Conservation (phyloP, 2,797 vertebrate genomes). For the Arrhamphus sclerolepis region DNA sequence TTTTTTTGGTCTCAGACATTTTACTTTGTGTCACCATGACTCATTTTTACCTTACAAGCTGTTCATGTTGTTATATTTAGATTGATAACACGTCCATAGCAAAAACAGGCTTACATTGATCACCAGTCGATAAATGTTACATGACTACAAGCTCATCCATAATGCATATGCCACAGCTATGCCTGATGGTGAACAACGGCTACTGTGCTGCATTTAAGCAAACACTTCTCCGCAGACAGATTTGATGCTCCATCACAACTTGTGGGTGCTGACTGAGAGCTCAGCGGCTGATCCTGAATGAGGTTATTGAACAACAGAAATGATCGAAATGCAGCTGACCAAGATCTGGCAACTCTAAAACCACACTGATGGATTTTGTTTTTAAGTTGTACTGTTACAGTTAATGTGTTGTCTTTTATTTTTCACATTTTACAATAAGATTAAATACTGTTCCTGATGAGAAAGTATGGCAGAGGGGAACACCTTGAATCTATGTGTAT, state of each 20-base stretch:
- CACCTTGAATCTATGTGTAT: too few relatives aligned
- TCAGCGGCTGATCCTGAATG: slow-evolving; percentile 42
- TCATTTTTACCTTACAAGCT: too few relatives aligned
- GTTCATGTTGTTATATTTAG: too few relatives aligned
- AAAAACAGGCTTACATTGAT: not conserved
- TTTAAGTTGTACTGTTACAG: slow-evolving; percentile 15
- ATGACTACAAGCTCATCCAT: slow-evolving; percentile 58
- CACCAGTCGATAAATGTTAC: slow-evolving; percentile 43
- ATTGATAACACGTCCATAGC: too few relatives aligned
- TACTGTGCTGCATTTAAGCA: slow-evolving; percentile 9
- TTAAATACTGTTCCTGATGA: too few relatives aligned
- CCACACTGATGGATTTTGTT: slow-evolving; percentile 21
- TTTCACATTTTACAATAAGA: too few relatives aligned
- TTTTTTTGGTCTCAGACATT: too few relatives aligned
- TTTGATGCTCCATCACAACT: slow-evolving; percentile 36
- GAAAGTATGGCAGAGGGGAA: too few relatives aligned
- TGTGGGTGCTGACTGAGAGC: slow-evolving; percentile 10
- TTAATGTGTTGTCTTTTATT: not conserved
- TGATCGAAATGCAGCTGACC: slow-evolving; percentile 61
- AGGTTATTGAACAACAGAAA: slow-evolving; percentile 61
- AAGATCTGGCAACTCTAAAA: slow-evolving; percentile 39
- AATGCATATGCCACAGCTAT: slow-evolving; percentile 54
- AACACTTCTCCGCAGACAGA: slow-evolving; percentile 18
- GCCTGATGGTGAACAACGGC: slow-evolving; percentile 49
- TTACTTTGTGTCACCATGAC: too few relatives aligned